Base-by-base conservation (phyloP, 2,888 invertebrate genomes). In the Brenthis daphne region DNA sequence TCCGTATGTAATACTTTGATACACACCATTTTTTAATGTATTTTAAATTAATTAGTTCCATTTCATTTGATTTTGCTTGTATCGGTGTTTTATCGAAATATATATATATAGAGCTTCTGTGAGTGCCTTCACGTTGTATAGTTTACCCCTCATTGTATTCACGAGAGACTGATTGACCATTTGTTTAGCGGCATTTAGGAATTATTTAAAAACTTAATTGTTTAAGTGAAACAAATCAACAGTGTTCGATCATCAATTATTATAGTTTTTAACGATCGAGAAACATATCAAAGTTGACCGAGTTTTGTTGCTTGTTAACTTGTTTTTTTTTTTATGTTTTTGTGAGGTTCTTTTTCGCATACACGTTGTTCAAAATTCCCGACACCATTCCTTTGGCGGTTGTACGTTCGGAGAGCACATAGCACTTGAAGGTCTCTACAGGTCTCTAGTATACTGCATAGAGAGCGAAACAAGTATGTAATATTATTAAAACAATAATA, bases 291-390 rank as follows among this genome's bases (percentile, higher is more conserved):
- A 87, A 75, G 76, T 81, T 79, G 82, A 82, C 80, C 77, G 78
- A 82, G 82, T 80, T 80, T 77, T 81, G 75, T 85, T 82, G 81
- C 80, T 53, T 66, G 51, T 67, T 50, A 67, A 72, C 48, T 57
- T 69, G 65, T 74, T 70, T 54, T 70, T 73, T 70, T 29, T 29
- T 29, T 4, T 29, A 4, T 29, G 3, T 29, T 29, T 65, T 65
- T 78, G 77, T 82, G 90, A 89, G 90, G 90, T 90, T 90, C 90
- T 90, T 89, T 90, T 90, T 87, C 85, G 89, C 90, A 88, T 86
- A 82, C 75, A 86, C 86, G 84, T 89, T 89, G 87, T 90, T 90
- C 89, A 88, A 88, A 89, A 88, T 90, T 89, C 88, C 88, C 86
- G 79, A 80, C 50, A 64, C 57, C 47, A 64, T 68, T 66, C 67